Evolutionary conservation across 2,113 vertebrate species (phyloP).

Genomic region (Tragelaphus strepsiceros): DNA sequence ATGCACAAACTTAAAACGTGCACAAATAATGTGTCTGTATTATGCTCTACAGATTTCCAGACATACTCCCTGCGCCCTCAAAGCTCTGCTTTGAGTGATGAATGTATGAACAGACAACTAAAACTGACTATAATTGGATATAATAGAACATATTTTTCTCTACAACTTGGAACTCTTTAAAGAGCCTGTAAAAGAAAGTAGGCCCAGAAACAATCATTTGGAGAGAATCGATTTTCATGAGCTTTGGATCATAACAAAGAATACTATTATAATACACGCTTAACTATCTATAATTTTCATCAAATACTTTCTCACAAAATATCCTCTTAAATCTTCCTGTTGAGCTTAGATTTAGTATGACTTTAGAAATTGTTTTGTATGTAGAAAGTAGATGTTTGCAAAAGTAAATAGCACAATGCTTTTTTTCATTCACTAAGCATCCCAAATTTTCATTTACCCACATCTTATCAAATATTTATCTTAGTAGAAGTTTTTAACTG

Average conservation of each 20-base stretch:
- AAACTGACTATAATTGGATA: neutral
- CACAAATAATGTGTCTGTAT: neutral
- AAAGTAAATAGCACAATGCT: neutral
- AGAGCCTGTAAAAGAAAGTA: neutral
- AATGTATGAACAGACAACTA: neutral
- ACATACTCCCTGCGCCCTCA: neutral
- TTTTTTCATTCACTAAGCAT: neutral
- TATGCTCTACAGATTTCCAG: neutral
- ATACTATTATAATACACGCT: neutral
- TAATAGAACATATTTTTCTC: neutral
- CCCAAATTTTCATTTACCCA: neutral
- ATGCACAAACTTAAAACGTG: neutral
- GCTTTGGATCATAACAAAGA: neutral
- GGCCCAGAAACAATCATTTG: neutral
- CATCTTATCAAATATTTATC: neutral
- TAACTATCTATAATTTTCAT: neutral
- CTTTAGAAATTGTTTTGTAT: neutral
- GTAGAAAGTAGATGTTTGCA: neutral
- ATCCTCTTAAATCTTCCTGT: neutral
- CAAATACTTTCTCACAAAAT: constrained; percentile 13
- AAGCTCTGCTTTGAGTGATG: neutral
- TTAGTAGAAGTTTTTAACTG: neutral
- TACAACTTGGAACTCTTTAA: neutral
- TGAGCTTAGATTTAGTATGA: neutral
- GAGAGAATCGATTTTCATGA: neutral